Evolutionary conservation across 92 coral and sea anemone genomes (phyloP).

Genomic region (Heliopora coerulea): DNA sequence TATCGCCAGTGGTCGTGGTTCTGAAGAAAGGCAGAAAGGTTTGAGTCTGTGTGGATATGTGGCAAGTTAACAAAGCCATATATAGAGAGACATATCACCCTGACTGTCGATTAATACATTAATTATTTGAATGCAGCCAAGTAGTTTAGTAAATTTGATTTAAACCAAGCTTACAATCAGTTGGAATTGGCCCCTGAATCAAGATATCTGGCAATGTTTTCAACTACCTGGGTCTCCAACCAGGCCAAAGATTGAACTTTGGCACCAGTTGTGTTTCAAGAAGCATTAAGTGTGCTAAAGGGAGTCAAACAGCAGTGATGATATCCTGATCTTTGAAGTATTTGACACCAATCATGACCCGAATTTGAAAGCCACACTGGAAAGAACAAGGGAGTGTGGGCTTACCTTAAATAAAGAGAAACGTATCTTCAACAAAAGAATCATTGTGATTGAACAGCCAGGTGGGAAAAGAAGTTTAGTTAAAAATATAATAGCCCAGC

Average conservation of each 20-base stretch:
- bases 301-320: constrained; percentile 52
- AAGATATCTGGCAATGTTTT: constrained; percentile 33
- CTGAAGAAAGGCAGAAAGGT: no score
- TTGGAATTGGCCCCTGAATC: constrained; percentile 56
- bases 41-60: no score
- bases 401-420: constrained; percentile 53
- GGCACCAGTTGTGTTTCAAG: constrained; percentile 44
- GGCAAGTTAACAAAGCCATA: no score
- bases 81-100: constrained; percentile 67
- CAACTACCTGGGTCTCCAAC: constrained; percentile 48
- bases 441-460: no score
- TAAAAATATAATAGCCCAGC: no score
- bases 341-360: constrained; percentile 42
- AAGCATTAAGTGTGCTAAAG: constrained; percentile 43
- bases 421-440: constrained; percentile 44
- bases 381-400: constrained; percentile 50
- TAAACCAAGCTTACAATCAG: constrained; percentile 54
- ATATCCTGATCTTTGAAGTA: constrained; percentile 50
- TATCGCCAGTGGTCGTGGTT: no score
- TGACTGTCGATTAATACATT: constrained; percentile 53
- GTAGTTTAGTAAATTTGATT: constrained; percentile 55
- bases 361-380: constrained; percentile 42
- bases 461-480: no score
- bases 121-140: constrained; percentile 60
- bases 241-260: constrained; percentile 47